These are phyloP conservation scores for Lasioglossum calceatum DNA, from an alignment of 2,888 invertebrate genomes.

Conservation along the genomic window DNA sequence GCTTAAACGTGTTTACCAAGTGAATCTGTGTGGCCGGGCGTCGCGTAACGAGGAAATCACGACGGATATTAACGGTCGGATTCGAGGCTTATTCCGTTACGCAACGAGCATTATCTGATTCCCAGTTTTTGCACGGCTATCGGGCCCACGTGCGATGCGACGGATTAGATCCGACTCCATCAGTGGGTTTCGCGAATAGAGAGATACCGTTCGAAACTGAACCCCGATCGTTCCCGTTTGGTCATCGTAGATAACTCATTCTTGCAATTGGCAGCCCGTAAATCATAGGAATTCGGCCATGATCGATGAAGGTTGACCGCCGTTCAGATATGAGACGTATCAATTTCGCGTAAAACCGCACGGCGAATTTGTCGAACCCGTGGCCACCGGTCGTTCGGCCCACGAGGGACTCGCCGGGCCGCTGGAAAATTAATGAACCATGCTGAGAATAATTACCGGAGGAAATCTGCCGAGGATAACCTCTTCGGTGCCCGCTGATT, in stretches of 20 bases:
- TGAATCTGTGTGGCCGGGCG: not conserved
- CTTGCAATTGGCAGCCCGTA: constrained; percentile 34
- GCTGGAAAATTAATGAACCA: constrained; percentile 43
- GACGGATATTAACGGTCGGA: constrained; percentile 30
- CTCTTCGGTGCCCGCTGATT: constrained; percentile 3
- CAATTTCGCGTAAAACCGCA: constrained; percentile 32
- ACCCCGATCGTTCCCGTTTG: not conserved
- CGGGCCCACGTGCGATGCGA: not conserved
- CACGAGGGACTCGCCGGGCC: constrained; percentile 15
- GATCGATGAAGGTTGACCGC: constrained; percentile 48
- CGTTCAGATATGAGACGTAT: constrained; percentile 35
- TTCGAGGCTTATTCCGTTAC: constrained; percentile 42
- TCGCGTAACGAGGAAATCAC: constrained; percentile 33
- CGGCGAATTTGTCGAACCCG: constrained; percentile 31
- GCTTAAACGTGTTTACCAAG: constrained; percentile 25
- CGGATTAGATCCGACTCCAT: constrained; percentile 11
- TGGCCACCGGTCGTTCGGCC: constrained; percentile 24
- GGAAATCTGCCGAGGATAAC: not conserved
- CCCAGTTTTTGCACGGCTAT: constrained; percentile 24
- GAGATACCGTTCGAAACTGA: not conserved
- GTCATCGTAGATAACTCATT: constrained; percentile 29
- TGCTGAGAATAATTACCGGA: constrained; percentile 24
- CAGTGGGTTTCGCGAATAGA: not conserved
- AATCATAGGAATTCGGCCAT: constrained; percentile 37
- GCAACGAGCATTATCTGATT: constrained; percentile 36